Base-by-base conservation (phyloP, 2,797 vertebrate genomes). In the Myripristis jacobus region DNA sequence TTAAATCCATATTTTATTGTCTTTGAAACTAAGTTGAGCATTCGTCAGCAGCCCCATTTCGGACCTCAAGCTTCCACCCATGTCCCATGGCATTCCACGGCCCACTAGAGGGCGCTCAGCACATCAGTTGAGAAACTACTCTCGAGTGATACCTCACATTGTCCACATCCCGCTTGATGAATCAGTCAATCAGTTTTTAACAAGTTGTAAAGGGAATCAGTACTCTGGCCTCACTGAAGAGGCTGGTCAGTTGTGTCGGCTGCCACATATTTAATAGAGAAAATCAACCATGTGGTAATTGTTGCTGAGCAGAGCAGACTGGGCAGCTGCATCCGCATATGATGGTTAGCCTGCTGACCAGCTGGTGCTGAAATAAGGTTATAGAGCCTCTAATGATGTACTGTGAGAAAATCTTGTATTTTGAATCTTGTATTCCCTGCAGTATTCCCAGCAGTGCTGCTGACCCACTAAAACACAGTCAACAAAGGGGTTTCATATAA, bases 361-460 rank as follows among this genome's bases (percentile, higher is more conserved):
- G 87, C 85, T 88, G 88, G 75, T 27, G 76, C 72, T 70, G 66
- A 87, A 92, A 93, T 79, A 70, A 82, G 83, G 79, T 92, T 90
- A 90, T 82, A 77, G 47, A 74, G 70, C 82, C 82, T 85, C 85
- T 15, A 34, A 89, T 86, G 86, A 83, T 66, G 73, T 59, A 12
- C 48, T 25, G 77, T 71, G 60, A 69, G 22, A 44, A 19, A 1
- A 64, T 75, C 41, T 53, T 25, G 24, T 16, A 53, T 52, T 1
- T 52, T 82, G 19, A 77, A 60, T 64, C 47, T 44, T 31, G 19
- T 46, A 38, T 62, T 52, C 19, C 56, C 74, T 29, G 54, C 47
- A 66, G 6, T 10, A 1, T 71, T n/a, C n/a, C n/a, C n/a, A 34
- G 12, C 13, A 0, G 29, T n/a, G n/a, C 54, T 44, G 48, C 25